Base-by-base conservation (phyloP, 1,140 invertebrate genomes). In the Leptopilina clavipes region DNA sequence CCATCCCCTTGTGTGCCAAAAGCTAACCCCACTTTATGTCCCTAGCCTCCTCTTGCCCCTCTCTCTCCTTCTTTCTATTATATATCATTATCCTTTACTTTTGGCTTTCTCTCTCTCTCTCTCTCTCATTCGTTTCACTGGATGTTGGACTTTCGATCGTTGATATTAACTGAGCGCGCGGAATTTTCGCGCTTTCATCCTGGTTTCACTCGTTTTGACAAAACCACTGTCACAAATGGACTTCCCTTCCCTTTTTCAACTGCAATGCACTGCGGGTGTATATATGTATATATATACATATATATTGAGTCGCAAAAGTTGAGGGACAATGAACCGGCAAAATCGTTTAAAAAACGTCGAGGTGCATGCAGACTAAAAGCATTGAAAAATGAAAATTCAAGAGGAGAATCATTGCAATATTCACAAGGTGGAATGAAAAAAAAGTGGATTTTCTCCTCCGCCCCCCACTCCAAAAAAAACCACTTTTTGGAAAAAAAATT, bases 91-190 rank as follows among this genome's bases (percentile, higher is more conserved):
- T 25, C 72, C 14, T n/a, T 52, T 52, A n/a, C 48, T 52, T 52
- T 17, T 52, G n/a, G 14, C 48, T 52, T 17, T 52, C 25, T 75
- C 25, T 70, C 74, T 73, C 77, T 71, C 76, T 70, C 72, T 73
- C 74, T 75, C 74, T 44, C 81, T 25, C 56, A 75, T 71, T 76
- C 74, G 59, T 11, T 12, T 54, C 37, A 17, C 25, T 43, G 40
- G 25, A 37, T 17, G 25, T 19, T 10, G n/a, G 12, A 17, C 19
- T 59, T 74, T 43, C 54, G 54, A 59, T 59, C 54, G 54, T 59
- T 59, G 54, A 59, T 59, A 59, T 59, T 59, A 59, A 59, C 54
- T 59, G 54, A 22, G 54, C 19, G 54, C 19, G 54, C 54, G 54
- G 54, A 59, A 59, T 59, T 59, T 59, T 59, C 19, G 54, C 54